Evolutionary conservation across 2,113 vertebrate genomes (phyloP), one percentile per base, ranked within the genome.

Genomic region (Myocastor coypus): DNA sequence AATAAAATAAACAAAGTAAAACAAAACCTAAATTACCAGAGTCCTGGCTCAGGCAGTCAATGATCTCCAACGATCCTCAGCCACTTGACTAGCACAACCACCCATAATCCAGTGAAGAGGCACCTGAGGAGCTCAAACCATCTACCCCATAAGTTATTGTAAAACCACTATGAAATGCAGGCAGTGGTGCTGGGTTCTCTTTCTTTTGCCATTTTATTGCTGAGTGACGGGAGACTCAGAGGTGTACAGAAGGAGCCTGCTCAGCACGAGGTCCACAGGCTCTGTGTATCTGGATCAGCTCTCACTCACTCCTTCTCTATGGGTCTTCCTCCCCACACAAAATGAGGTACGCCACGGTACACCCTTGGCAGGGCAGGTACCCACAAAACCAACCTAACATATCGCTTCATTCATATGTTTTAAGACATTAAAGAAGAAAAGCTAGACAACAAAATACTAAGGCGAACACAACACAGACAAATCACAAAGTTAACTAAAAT

Each of bases 391-490:
- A 87, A 83, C 26, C 30, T 20, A 81, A 83, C 83, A 88, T 30
- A 19, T 9, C 0, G 4, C 61, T 73, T 57, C 16, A 30, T 69
- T 73, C 71, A 59, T 9, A 37, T 80, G 80, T 64, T 88, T 77
- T 42, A n/a, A 71, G 87, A 12, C 24, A 91, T 40, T 84, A 69
- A 97, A 32, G 22, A 13, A n/a, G 61, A 93, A 86, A 90, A 32
- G 11, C 87, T 42, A 87, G 5, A 87, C 86, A 30, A 92, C 16
- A 52, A 89, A 90, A 83, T 71, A 89, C 82, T 95, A 86, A 89
- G 46, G 24, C 89, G 61, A 92, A 82, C 57, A 59, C 28, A 32
- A 84, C 32, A 87, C 78, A 86, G 11, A 32, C 0, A 87, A 57
- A 68, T 20, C 55, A 94, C 68, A 63, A 90, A 83, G 46, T 32